phyloP scores from a whole-genome alignment of 2,113 vertebrate genomes.

The Rhinoderma darwinii region DNA sequence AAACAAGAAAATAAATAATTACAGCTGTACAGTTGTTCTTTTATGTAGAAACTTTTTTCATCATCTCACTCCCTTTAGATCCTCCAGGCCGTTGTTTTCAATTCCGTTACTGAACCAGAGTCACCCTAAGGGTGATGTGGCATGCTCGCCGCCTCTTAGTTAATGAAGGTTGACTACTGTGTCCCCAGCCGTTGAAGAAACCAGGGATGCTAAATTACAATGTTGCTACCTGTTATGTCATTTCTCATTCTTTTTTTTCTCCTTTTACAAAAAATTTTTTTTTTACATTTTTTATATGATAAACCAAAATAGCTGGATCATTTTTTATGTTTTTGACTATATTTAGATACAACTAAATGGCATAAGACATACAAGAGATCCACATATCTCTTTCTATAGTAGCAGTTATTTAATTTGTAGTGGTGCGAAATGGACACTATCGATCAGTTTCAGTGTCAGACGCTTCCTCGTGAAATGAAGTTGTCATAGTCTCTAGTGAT shows the following conservation, averaged over 20 bases:
- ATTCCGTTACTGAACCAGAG: constrained; percentile 48
- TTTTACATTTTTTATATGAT: not conserved
- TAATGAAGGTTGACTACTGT: constrained; percentile 52
- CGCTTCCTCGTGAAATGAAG: too few species aligned
- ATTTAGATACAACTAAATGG: not conserved
- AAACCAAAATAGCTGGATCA: not conserved
- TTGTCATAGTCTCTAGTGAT: too few species aligned
- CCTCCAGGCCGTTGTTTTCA: constrained; percentile 48
- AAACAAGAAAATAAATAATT: constrained; percentile 57
- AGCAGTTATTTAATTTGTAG: not conserved
- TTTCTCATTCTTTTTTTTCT: constrained; percentile 2
- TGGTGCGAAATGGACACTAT: not conserved
- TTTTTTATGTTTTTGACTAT: not conserved
- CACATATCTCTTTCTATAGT: not conserved
- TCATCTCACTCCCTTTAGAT: constrained; percentile 3
- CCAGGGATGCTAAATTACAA: constrained; percentile 39
- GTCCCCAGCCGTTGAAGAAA: constrained; percentile 48
- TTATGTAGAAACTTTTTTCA: constrained; percentile 51
- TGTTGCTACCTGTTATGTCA: constrained; percentile 31
- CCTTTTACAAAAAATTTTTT: constrained; percentile 6
- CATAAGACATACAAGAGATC: not conserved
- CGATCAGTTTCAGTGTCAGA: too few species aligned
- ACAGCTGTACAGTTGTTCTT: constrained; percentile 54
- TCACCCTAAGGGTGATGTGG: constrained; percentile 42
- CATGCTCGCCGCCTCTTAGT: constrained; percentile 29